Conservation (phyloP, 2,797 vertebrate species). For the Esox lucius region DNA sequence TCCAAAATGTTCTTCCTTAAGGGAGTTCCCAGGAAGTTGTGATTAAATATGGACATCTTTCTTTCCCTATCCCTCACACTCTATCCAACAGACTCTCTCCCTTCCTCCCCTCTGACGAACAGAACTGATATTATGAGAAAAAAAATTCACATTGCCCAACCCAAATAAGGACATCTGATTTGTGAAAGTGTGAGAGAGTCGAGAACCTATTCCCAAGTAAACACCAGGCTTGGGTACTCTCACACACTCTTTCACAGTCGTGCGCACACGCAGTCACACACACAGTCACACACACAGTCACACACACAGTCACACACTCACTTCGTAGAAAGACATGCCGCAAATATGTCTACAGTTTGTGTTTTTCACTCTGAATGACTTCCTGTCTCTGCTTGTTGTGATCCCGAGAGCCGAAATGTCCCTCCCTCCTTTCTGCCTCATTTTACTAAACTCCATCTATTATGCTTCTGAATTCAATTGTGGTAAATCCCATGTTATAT, state of each 20-base stretch:
- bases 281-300: constrained; percentile 3
- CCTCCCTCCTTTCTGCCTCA: background rate
- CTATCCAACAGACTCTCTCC: background rate
- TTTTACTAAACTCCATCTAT: constrained; percentile 31
- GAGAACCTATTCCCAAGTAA: constrained; percentile 8
- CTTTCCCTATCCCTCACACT: background rate
- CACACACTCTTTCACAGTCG: constrained; percentile 10
- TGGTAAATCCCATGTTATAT: constrained; percentile 56
- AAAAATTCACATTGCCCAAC: constrained; percentile 8
- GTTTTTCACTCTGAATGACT: constrained; percentile 63
- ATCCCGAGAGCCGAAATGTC: constrained; percentile 52
- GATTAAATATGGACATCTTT: constrained; percentile 43
- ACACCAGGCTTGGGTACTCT: background rate
- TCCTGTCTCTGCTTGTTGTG: constrained; percentile 71
- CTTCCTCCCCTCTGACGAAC: background rate
- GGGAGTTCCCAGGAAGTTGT: constrained; percentile 65
- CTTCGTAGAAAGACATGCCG: constrained; percentile 38
- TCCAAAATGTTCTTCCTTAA: constrained; percentile 41
- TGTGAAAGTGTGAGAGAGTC: constrained; percentile 27
- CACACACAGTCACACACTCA: constrained; percentile 6
- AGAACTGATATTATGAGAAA: background rate
- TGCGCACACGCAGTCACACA: constrained; percentile 5
- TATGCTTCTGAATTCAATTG: constrained; percentile 57
- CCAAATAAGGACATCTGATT: constrained; percentile 35
- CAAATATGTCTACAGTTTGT: constrained; percentile 47